Base-by-base conservation (phyloP, 2,797 vertebrate genomes). In the Huso huso region DNA sequence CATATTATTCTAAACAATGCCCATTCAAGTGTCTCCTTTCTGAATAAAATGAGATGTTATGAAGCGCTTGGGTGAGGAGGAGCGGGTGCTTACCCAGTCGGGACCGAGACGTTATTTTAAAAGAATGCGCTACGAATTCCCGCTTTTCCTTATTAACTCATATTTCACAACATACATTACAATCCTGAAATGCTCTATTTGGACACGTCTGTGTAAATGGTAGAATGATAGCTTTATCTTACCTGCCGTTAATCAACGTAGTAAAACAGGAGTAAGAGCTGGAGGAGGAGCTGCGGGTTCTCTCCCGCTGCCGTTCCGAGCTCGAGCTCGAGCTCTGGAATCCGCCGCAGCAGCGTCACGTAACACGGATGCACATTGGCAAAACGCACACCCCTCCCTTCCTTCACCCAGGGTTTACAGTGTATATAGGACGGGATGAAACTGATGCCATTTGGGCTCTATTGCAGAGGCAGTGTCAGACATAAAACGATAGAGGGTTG, bases 251-350 rank as follows among this genome's bases (percentile, higher is more conserved):
- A 72, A 72, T 78, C 71, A 72, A 57, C 82, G 83, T 80, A 85
- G 84, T 80, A 66, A 70, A 77, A 66, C 49, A 62, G 49, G 79
- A 75, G 74, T 77, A 80, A 71, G 60, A 70, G 49, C 63, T 61
- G 70, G 75, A 77, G 74, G 84, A 82, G 86, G 87, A 89, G 87
- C 86, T 84, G 85, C 81, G 83, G 87, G 66, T 86, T 86, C 81
- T 88, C 86, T 87, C 83, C 88, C 87, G 89, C 87, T 87, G 84
- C 86, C 82, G 84, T 84, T 84, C 83, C 85, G 84, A 87, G 87
- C 87, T 88, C 77, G 37, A 4, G 37, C 37, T 37, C 37, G 66
- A 78, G 88, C 87, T 87, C 86, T 83, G 88, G 85, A 85, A 84
- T 88, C 87, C 83, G 72, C 69, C 74, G 86, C 87, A 84, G 83